Evolutionary conservation across 2,888 invertebrate genomes (phyloP).

Genomic region (Cotesia congregata): DNA sequence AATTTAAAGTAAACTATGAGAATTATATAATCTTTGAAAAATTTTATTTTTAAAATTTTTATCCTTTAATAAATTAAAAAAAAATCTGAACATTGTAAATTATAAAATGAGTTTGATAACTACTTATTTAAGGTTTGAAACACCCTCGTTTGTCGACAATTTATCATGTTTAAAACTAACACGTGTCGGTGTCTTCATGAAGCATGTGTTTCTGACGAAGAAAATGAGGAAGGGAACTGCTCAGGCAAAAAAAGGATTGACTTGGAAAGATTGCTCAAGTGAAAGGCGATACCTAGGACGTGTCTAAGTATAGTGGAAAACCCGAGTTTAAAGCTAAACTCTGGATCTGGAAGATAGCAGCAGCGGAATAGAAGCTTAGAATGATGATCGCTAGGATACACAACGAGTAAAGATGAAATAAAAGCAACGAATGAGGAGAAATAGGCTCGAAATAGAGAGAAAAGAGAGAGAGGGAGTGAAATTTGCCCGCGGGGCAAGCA

Average conservation of each 20-base stretch:
- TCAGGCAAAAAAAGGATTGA: slow-evolving; percentile 15
- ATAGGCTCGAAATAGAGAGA: slow-evolving; percentile 15
- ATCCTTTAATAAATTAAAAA: not conserved
- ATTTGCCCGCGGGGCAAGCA: slow-evolving; percentile 60
- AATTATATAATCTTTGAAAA: no score
- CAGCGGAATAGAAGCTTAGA: not conserved
- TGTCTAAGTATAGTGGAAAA: no score
- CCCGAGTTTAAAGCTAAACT: no score
- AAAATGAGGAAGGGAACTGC: slow-evolving; percentile 6
- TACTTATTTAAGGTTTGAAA: slow-evolving; percentile 41
- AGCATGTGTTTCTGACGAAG: slow-evolving; percentile 30
- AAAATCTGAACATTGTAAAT: slow-evolving; percentile 17
- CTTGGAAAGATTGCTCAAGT: not conserved
- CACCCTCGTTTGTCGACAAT: slow-evolving; percentile 29
- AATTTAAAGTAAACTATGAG: no score
- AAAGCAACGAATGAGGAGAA: slow-evolving; percentile 17
- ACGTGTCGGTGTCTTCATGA: slow-evolving; percentile 32
- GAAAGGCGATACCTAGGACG: not conserved
- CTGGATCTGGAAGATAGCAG: not conserved
- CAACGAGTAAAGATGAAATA: not conserved
- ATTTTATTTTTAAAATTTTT: no score
- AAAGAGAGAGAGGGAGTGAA: slow-evolving; percentile 16
- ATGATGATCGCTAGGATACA: not conserved
- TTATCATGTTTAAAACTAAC: slow-evolving; percentile 35
- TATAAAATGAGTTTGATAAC: slow-evolving; percentile 36